phyloP scores from a whole-genome alignment of 1,140 invertebrate species.

The Drosophila grimshawi region DNA sequence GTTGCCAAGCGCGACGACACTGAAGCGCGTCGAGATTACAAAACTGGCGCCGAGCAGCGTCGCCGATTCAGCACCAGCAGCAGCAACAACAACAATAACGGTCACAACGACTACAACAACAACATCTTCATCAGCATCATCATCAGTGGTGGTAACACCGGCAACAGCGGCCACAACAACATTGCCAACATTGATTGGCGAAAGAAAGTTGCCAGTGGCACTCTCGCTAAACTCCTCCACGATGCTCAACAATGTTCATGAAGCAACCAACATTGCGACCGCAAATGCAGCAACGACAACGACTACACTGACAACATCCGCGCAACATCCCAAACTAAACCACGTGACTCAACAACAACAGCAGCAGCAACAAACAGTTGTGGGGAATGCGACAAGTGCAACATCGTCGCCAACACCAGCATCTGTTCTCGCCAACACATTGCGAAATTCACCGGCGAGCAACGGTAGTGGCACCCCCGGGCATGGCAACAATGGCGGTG shows the following conservation, averaged over 20 bases:
- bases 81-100: slow-evolving; percentile 36
- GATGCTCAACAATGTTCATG: slow-evolving; percentile 27
- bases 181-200: slow-evolving; percentile 27
- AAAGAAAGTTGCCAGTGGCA: slow-evolving; percentile 32
- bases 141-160: slow-evolving; percentile 1
- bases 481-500: slow-evolving; percentile 85
- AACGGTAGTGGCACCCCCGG: slow-evolving; percentile 77
- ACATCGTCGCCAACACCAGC: slow-evolving; percentile 40
- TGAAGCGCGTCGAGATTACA: slow-evolving; percentile 78
- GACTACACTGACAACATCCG: background rate
- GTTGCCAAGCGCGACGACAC: slow-evolving; percentile 80
- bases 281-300: slow-evolving; percentile 1
- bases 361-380: slow-evolving; percentile 11
- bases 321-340: slow-evolving; percentile 14
- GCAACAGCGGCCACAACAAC: slow-evolving; percentile 39
- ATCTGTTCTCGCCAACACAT: slow-evolving; percentile 71
- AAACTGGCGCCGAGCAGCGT: slow-evolving; percentile 39
- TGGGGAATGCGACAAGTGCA: background rate
- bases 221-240: slow-evolving; percentile 29
- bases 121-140: slow-evolving; percentile 5
- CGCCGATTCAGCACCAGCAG: slow-evolving; percentile 29
- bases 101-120: slow-evolving; percentile 28
- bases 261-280: slow-evolving; percentile 19
- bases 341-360: slow-evolving; percentile 9
- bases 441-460: slow-evolving; percentile 85